Percentiles rank a stretch among this genome's conserved stretches.
phyloP scores from a whole-genome alignment of 1,140 invertebrate genomes.

The Spodoptera frugiperda region DNA sequence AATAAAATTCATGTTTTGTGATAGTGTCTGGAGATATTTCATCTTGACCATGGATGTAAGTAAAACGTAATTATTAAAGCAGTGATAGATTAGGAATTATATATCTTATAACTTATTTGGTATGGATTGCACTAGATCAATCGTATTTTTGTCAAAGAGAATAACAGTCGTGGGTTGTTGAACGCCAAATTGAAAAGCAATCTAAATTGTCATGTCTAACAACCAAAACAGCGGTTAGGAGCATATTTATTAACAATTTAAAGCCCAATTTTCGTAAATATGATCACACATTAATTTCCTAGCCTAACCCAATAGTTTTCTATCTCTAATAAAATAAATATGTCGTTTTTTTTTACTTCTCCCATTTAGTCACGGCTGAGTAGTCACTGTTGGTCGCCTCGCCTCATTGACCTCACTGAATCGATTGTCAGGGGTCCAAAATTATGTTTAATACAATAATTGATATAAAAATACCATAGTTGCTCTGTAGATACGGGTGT shows the following conservation, averaged over 20 bases:
- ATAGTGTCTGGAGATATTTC: background rate
- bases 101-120: too few species aligned
- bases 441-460: constrained; percentile 47
- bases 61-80: background rate
- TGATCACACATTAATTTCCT: too few species aligned
- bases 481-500: constrained; percentile 11
- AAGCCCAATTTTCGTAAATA: too few species aligned
- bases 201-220: too few species aligned
- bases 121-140: too few species aligned
- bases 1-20: background rate
- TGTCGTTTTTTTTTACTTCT: constrained; percentile 2
- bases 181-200: too few species aligned
- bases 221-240: too few species aligned
- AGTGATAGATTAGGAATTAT: too few species aligned
- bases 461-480: constrained; percentile 32
- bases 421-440: constrained; percentile 28
- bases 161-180: too few species aligned
- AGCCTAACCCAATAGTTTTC: background rate
- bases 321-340: constrained; percentile 19
- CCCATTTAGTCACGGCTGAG: constrained; percentile 17
- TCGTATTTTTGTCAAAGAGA: too few species aligned
- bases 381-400: constrained; percentile 12
- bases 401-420: constrained; percentile 22
- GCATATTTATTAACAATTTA: too few species aligned
- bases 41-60: background rate